A percentile compares a stretch with the other conserved stretches of the same genome.
Conservation (phyloP, 1,140 invertebrate genomes). For the Asbolus verrucosus region DNA sequence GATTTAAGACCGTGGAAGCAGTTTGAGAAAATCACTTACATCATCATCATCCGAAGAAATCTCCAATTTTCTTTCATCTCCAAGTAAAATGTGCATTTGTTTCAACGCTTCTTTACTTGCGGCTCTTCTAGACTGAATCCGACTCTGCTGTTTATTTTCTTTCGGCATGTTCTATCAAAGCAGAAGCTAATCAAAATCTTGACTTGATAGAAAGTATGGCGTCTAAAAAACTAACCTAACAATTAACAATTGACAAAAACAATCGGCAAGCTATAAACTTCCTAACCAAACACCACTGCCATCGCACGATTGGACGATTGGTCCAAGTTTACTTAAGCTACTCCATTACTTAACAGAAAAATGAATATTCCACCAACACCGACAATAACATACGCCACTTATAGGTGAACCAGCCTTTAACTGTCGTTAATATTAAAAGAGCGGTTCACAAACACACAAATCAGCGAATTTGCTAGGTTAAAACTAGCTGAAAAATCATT, state of each 20-base stretch:
- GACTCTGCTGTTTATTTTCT: conserved; percentile 41
- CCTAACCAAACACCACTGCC: no score
- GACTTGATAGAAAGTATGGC: neutral
- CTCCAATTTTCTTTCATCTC: conserved; percentile 57
- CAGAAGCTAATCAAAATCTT: neutral
- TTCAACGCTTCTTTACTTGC: conserved; percentile 63
- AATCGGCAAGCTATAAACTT: no score
- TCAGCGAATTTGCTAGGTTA: neutral
- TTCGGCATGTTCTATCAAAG: conserved; percentile 45
- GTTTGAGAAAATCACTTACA: conserved; percentile 48
- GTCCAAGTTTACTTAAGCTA: neutral
- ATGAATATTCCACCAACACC: neutral
- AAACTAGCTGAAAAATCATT: no score
- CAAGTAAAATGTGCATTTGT: conserved; percentile 60
- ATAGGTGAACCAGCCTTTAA: conserved; percentile 11
- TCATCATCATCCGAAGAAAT: conserved; percentile 58
- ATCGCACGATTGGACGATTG: no score
- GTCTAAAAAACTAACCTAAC: conserved; percentile 34
- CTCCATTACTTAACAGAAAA: neutral
- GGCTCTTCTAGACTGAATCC: conserved; percentile 56
- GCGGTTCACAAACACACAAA: neutral
- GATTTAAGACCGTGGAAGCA: no score
- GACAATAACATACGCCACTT: neutral
- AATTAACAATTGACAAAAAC: no score
- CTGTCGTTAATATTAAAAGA: neutral